These are phyloP conservation scores for Philhelius pedissequus DNA, from an alignment of 2,888 invertebrate species.

Conservation along the genomic window DNA sequence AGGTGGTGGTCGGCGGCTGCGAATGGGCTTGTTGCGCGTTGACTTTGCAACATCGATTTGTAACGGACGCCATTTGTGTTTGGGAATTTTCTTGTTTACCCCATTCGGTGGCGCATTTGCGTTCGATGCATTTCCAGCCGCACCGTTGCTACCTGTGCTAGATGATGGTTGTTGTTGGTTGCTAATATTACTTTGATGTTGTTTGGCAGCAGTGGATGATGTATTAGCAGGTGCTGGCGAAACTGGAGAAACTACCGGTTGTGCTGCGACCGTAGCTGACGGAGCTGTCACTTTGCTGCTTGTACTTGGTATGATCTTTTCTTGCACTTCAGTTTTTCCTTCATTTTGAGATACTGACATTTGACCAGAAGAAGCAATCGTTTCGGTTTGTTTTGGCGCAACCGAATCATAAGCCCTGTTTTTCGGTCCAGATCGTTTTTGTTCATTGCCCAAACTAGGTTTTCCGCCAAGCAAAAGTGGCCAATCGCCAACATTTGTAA, in stretches of 20 bases:
- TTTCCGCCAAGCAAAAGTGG: conserved; percentile 88
- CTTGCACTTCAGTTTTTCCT: conserved; percentile 24
- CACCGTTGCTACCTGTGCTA: conserved; percentile 74
- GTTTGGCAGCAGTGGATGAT: conserved; percentile 61
- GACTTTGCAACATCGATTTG: conserved; percentile 89
- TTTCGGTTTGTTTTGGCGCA: conserved; percentile 22
- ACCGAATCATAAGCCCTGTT: conserved; percentile 70
- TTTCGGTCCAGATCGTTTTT: conserved; percentile 73
- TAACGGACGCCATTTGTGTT: conserved; percentile 94
- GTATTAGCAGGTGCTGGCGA: conserved; percentile 49
- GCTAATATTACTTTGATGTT: conserved; percentile 10
- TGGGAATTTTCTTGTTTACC: conserved; percentile 77
- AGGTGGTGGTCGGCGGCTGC: conserved; percentile 81
- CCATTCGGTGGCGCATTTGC: conserved; percentile 62
- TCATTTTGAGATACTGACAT: conserved; percentile 12
- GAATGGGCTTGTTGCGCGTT: conserved; percentile 81
- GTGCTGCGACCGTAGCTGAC: conserved; percentile 24
- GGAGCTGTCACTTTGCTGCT: conserved; percentile 60
- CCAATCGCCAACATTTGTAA: conserved; percentile 95
- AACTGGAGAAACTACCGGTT: conserved; percentile 46
- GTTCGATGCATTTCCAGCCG: conserved; percentile 24
- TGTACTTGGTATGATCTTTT: conserved; percentile 54
- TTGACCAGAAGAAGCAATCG: conserved; percentile 9
- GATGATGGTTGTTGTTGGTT: conserved; percentile 22
- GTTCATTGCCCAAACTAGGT: conserved; percentile 79